Evolutionary conservation across 1,140 invertebrate genomes (phyloP), one percentile per base, ranked within the genome.

Genomic region (Sesamia nonagrioides): DNA sequence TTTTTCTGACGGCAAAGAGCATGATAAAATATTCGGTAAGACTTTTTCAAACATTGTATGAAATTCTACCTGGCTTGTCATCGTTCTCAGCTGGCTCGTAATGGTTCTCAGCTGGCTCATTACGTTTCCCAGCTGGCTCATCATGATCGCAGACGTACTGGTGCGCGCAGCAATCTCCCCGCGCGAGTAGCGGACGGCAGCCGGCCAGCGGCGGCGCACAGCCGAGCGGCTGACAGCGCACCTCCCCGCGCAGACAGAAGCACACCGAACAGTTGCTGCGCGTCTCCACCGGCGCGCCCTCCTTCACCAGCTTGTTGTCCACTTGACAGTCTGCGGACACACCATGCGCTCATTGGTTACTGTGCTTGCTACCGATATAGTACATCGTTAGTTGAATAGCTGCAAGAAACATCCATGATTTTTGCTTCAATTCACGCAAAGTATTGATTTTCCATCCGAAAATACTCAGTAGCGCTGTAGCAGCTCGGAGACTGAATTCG

Each of bases 161-260:
- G 52, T 97, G 97, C 21, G 98, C 97, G 90, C 98, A 98, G 90
- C 98, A 98, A 87, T 98, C 96, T 27, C 97, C 97, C 72, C 96
- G 94, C 50, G 96, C 96, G 35, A 97, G 96, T 37, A 98, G 96
- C 1, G 98, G 97, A 71, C 94, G 95, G 89, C 98, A 98, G 50
- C 97, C 97, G 80, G 96, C 95, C 71, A 98, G 94, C 0, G 97
- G 96, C 13, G 97, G 97, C 5, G 97, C 96, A 83, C 97, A 98
- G 11, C 97, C 96, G 54, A 97, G 95, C 1, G 97, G 96, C 63
- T 97, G 97, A 89, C 98, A 98, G 9, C 96, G 96, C 18, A 98
- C 95, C 0, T 96, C 93, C 1, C 97, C 97, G 75, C 96, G 96
- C 73, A 98, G 96, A 91, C 98, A 98, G 93, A 98, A 98, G 92